Evolutionary conservation across 2,888 invertebrate species (phyloP), one percentile per base, ranked within the genome.

Genomic region (Agrochola macilenta): DNA sequence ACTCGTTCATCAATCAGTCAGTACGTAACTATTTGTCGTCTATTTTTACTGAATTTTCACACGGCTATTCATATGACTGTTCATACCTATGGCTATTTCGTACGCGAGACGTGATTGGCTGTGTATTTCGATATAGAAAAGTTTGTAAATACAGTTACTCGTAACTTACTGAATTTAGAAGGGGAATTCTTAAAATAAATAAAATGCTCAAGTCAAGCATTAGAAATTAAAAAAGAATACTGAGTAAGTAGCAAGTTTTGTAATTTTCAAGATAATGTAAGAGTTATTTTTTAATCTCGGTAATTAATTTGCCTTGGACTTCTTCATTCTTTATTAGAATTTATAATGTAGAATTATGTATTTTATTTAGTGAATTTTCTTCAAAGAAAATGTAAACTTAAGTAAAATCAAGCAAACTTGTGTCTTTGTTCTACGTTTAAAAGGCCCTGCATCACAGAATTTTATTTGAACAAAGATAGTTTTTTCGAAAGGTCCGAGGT

Each of bases 1-100:
- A 66, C 71, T 66, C 81, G 83, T 79, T 71, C 81, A 71, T 81
- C 83, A 81, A 83, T 81, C 83, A 79, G 71, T 83, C 81, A 79
- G 71, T 52, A 52, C 61, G 66, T 81, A 79, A 66, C 83, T 83
- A 78, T 78, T 68, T 46, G 20, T 20, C 66, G 43, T 49, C n/a
- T 57, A 71, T 79, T 83, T 79, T 70, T 60, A 83, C 65, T 61
- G 35, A 70, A 83, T 66, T 78, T 78, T 83, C 54, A 71, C 54
- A n/a, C 23, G 43, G 43, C 43, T 57, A 49, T 79, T 79, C 71
- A 79, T 17, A 54, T 46, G 14, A 14, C 5, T n/a, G n/a, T 23
- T n/a, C 54, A 17, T 20, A 60, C 20, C 14, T 12, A 54, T 17
- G 3, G 35, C 20, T 43, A 35, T 66, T 66, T 65, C 46, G 69